Evolutionary conservation across 2,888 invertebrate species (phyloP).

Genomic region (Limulus polyphemus): DNA sequence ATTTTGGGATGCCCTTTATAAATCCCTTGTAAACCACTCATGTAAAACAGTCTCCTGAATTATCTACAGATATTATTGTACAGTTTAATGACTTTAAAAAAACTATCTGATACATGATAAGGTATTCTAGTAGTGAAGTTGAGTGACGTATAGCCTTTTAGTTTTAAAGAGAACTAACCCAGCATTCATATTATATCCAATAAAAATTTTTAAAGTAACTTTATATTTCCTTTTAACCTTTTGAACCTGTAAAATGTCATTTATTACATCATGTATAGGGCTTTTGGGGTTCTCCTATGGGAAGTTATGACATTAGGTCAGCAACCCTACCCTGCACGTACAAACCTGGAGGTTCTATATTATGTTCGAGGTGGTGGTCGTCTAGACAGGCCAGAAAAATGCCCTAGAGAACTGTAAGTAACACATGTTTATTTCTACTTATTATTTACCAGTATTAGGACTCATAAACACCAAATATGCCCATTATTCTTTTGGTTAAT

Average conservation of each 20-base stretch:
- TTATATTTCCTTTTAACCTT: no score
- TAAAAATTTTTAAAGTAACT: no score
- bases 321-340: slow-evolving; percentile 88
- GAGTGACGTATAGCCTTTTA: no score
- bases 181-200: no score
- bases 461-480: background rate
- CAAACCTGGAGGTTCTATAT: slow-evolving; percentile 80
- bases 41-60: no score
- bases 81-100: no score
- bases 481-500: background rate
- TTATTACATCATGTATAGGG: slow-evolving; percentile 32
- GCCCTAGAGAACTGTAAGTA: slow-evolving; percentile 53
- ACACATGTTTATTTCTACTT: slow-evolving; percentile 1
- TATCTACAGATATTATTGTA: no score
- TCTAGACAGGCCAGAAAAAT: slow-evolving; percentile 55
- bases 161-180: no score
- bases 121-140: no score
- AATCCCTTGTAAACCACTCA: no score
- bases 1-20: no score
- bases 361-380: slow-evolving; percentile 78
- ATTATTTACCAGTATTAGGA: background rate
- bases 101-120: no score
- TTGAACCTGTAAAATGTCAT: background rate
- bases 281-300: slow-evolving; percentile 67
- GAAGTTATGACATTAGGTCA: slow-evolving; percentile 93